Evolutionary conservation across 2,113 vertebrate genomes (phyloP), one percentile per base, ranked within the genome.

Genomic region (Lucifuga dentata): DNA sequence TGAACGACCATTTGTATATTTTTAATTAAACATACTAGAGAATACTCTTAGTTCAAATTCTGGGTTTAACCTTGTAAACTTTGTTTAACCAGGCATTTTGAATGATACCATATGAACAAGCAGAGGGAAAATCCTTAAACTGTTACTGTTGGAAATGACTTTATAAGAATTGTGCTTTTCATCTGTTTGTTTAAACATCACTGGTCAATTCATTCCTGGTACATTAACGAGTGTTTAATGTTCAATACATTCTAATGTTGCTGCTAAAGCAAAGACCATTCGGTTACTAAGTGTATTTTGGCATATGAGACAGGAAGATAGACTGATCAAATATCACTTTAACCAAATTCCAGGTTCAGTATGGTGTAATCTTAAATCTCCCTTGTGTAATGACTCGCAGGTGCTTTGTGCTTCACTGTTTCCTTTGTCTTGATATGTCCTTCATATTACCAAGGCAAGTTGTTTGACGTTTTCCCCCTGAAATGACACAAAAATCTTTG

Each of bases 341-440:
- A 8, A 24, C 19, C n/a, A 6, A 60, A 74, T 74, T 83, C 59
- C 56, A 62, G 58, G 55, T 79, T 63, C 46, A 76, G 24, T 57
- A 50, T 26, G 35, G 33, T 63, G 43, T 33, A 9, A 78, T 62
- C 69, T 82, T 75, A 29, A 49, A 81, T 74, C 69, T 81, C 65
- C 17, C 5, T 20, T 46, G 50, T 49, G 6, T 81, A 83, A 85
- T 82, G 39, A 76, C 67, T 85, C 26, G 58, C 77, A 83, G 62
- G 53, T 76, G 72, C 20, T 77, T 21, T 17, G 26, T 43, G 26
- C 55, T 45, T 64, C 48, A 65, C 32, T 52, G n/a, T 53, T 65
- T 40, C 43, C 46, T 12, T 38, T 68, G 35, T 53, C 24, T 58
- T 55, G 29, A 24, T 49, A 16, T 9, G 5, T 43, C 57, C 50